A percentile compares a stretch with the other conserved stretches of the same genome.
These are phyloP conservation scores for Ariolimax columbianus DNA, from an alignment of 2,888 invertebrate species.

Conservation along the genomic window DNA sequence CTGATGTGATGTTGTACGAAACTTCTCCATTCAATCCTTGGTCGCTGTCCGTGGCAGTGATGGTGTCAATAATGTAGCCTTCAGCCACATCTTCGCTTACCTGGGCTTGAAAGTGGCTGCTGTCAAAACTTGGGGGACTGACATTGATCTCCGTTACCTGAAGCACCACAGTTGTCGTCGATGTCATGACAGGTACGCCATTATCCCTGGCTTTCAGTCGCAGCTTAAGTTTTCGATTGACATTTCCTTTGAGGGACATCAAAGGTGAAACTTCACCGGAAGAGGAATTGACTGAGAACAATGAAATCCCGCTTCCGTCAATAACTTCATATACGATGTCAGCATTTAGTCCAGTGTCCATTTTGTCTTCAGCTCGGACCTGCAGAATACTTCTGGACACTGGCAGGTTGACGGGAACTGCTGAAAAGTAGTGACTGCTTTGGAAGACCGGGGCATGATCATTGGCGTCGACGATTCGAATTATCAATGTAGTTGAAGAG, in stretches of 20 bases:
- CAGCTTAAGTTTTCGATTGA: conserved; percentile 83
- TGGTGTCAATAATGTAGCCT: conserved; percentile 88
- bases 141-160: conserved; percentile 88
- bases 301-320: conserved; percentile 86
- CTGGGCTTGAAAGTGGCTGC: conserved; percentile 89
- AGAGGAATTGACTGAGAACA: conserved; percentile 86
- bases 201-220: conserved; percentile 89
- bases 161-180: conserved; percentile 84
- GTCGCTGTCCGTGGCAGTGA: conserved; percentile 91
- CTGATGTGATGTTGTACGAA: conserved; percentile 82
- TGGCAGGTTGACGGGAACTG: conserved; percentile 83
- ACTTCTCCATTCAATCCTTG: conserved; percentile 93
- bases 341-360: conserved; percentile 91
- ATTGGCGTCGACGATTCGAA: conserved; percentile 94
- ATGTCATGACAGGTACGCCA: conserved; percentile 91
- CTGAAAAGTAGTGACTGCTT: conserved; percentile 77
- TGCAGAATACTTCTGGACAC: conserved; percentile 86
- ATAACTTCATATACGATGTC: conserved; percentile 88
- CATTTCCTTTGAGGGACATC: conserved; percentile 81
- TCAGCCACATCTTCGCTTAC: conserved; percentile 94
- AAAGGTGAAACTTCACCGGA: conserved; percentile 88
- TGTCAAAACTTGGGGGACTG: conserved; percentile 88
- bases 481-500: conserved; percentile 89
- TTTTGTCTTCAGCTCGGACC: conserved; percentile 79
- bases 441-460: conserved; percentile 93